phyloP scores from a whole-genome alignment of 1,140 invertebrate species.

The Mercenaria mercenaria region DNA sequence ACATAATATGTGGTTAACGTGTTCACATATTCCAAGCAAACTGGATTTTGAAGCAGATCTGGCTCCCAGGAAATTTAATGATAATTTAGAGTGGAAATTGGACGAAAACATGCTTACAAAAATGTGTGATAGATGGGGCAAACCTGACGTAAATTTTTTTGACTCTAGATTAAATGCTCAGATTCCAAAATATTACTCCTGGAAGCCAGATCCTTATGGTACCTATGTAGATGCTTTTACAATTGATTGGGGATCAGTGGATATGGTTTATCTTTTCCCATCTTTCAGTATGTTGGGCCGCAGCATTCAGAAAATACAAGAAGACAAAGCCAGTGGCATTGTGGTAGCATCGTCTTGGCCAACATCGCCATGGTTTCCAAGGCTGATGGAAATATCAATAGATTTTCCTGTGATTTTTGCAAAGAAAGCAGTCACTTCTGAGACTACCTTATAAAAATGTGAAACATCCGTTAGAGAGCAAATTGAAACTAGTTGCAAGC shows the following conservation, averaged over 20 bases:
- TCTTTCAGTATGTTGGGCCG: background rate
- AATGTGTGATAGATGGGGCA: background rate
- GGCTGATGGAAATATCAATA: background rate
- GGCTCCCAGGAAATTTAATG: slow-evolving; percentile 53
- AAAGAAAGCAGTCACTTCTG: background rate
- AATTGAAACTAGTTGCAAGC: slow-evolving; percentile 40
- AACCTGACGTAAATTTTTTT: background rate
- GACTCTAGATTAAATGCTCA: background rate
- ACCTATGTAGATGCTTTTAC: background rate
- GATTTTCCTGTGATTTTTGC: background rate
- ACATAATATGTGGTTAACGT: slow-evolving; percentile 51
- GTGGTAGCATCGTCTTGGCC: background rate
- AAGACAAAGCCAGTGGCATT: background rate
- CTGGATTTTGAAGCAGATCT: slow-evolving; percentile 65
- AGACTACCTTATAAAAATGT: background rate
- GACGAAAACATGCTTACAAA: background rate
- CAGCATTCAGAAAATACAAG: background rate
- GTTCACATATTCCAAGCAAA: slow-evolving; percentile 41
- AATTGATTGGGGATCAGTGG: background rate
- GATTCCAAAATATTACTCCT: background rate
- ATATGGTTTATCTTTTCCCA: background rate
- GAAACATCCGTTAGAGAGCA: background rate
- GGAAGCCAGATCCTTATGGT: background rate
- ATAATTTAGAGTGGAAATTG: slow-evolving; percentile 24
- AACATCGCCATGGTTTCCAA: background rate